phyloP scores from a whole-genome alignment of 1,140 invertebrate species.

The Harlomillsia oculata region DNA sequence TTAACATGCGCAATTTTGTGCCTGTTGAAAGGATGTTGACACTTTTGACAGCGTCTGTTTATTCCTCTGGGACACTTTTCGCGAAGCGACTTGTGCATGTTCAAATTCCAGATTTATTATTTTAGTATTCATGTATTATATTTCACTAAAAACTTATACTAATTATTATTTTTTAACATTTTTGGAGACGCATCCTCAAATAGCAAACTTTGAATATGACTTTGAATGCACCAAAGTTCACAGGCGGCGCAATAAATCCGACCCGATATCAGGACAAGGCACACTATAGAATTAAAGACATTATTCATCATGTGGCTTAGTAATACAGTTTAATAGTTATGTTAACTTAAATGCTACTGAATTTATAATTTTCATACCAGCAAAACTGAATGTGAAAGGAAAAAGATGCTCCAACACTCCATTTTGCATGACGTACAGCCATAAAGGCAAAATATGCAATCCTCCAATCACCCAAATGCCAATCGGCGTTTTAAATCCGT shows the following conservation, averaged over 20 bases:
- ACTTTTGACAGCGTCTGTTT: too few species aligned
- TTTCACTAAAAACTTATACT: too few species aligned
- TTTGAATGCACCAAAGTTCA: conserved; percentile 23
- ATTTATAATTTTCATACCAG: not conserved
- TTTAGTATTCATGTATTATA: too few species aligned
- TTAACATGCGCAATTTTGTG: too few species aligned
- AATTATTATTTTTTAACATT: too few species aligned
- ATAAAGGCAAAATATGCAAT: conserved; percentile 16
- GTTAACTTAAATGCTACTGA: not conserved
- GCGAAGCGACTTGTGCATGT: too few species aligned
- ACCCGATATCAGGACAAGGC: conserved; percentile 1
- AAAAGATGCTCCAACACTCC: conserved; percentile 1
- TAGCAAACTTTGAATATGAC: conserved; percentile 13
- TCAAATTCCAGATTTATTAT: too few species aligned
- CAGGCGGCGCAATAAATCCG: conserved; percentile 8
- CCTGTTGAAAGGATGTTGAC: too few species aligned
- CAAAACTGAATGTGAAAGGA: not conserved
- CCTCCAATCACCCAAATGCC: conserved; percentile 20
- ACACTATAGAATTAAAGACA: not conserved
- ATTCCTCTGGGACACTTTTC: too few species aligned
- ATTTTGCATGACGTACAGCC: conserved; percentile 15
- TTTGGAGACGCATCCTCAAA: conserved; percentile 13
- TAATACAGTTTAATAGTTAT: too few species aligned
- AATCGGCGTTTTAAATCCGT: conserved; percentile 21
- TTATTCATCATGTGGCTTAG: not conserved